Base-by-base conservation (phyloP, 2,113 vertebrate species). In the Cathartes aura region DNA sequence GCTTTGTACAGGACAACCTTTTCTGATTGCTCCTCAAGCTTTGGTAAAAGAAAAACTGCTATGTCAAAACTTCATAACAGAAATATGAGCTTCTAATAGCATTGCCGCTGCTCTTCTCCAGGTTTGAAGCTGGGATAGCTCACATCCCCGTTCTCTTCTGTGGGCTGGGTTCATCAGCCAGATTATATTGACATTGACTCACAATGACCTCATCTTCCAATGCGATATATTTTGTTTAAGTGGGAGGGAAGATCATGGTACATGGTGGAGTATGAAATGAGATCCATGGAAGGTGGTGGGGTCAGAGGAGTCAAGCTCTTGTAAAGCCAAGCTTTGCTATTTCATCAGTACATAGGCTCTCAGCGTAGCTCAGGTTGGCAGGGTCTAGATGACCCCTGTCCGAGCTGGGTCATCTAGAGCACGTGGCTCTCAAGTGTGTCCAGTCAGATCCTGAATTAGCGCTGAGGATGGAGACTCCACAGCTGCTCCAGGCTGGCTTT, bases 281-380 rank as follows among this genome's bases (percentile, higher is more conserved):
- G 29, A 34, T 26, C 21, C 3, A 3, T 21, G 38, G 50, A 18
- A 36, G 18, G 20, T 22, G n/a, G 26, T 48, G 52, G 50, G 9
- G 26, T 59, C 52, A 45, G 59, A 48, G 27, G 9, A 60, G 16
- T 64, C 4, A 6, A 53, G 23, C 5, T 82, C 40, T 45, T 67
- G 30, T 29, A 29, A 70, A 52, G 38, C 26, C 63, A 59, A 42
- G n/a, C 27, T 52, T 45, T 90, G 56, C 19, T 64, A 3, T 42
- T 42, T 87, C 26, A 48, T 15, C 40, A 24, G 3, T 0, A 0
- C 22, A 4, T 3, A 45, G 70, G 8, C 18, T 66, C n/a, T 42
- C 18, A 24, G 36, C 0, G 1, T 23, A 42, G 70, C 78, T 58
- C 32, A 71, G 48, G 22, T 15, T 43, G 63, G 24, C 9, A 8